phyloP scores from a whole-genome alignment of 2,888 invertebrate genomes.

The Agapostemon virescens region DNA sequence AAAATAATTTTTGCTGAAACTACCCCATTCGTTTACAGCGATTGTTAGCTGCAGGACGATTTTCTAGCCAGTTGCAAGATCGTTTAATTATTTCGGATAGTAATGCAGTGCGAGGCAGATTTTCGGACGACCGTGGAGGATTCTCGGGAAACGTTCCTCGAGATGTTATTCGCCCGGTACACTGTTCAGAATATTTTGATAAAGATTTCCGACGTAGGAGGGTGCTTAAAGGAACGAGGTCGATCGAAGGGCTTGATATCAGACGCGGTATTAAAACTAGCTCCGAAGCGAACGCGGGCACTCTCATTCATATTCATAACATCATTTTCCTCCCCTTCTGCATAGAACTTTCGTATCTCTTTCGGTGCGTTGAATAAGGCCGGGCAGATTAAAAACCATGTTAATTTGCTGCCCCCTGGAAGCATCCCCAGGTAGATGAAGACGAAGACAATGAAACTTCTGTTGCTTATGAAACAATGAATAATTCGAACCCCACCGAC shows the following conservation, averaged over 20 bases:
- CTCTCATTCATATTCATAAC: constrained; percentile 58
- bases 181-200: not conserved
- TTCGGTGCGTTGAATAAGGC: constrained; percentile 4
- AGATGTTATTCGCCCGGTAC: not conserved
- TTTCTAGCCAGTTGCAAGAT: not conserved
- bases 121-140: not conserved
- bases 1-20: too few species aligned
- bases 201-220: constrained; percentile 31
- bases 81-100: constrained; percentile 1
- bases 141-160: not conserved
- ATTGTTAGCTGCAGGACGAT: not conserved
- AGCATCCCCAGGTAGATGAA: not conserved
- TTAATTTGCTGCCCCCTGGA: not conserved
- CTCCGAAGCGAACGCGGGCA: constrained; percentile 32
- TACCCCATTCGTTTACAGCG: too few species aligned
- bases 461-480: not conserved
- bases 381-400: constrained; percentile 28
- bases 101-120: not conserved
- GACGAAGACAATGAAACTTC: constrained; percentile 6
- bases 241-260: constrained; percentile 22
- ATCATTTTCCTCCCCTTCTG: constrained; percentile 22
- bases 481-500: not conserved
- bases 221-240: constrained; percentile 10
- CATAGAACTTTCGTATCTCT: constrained; percentile 20
- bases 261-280: constrained; percentile 34